These are phyloP conservation scores for Drosophila rufa DNA, from an alignment of 1,140 invertebrate species.

Conservation along the genomic window DNA sequence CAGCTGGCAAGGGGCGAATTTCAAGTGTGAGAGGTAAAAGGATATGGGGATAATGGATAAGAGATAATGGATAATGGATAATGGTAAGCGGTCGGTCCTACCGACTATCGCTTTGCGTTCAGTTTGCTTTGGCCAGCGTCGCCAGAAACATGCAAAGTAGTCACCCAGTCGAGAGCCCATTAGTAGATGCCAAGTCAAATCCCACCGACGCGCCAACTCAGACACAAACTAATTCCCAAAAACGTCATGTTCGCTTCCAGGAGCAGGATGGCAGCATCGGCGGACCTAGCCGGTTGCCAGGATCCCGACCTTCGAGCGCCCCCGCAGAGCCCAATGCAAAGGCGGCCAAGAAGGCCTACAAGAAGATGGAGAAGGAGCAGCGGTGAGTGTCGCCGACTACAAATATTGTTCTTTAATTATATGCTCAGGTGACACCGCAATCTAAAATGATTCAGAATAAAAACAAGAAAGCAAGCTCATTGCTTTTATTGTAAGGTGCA, in stretches of 20 bases:
- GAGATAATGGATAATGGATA: constrained; percentile 55
- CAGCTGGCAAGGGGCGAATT: constrained; percentile 20
- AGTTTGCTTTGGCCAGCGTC: constrained; percentile 47
- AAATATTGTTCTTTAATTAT: no score
- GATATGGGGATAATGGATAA: constrained; percentile 27
- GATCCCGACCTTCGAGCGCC: constrained; percentile 79
- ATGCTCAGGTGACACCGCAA: background rate
- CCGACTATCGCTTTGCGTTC: constrained; percentile 7
- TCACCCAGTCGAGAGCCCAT: constrained; percentile 14
- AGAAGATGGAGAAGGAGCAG: constrained; percentile 84
- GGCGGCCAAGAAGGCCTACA: constrained; percentile 80
- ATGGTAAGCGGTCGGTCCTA: constrained; percentile 23
- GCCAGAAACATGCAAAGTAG: constrained; percentile 61
- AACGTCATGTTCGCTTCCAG: constrained; percentile 82
- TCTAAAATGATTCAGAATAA: no score
- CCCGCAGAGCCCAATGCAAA: constrained; percentile 83
- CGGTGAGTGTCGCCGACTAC: constrained; percentile 47
- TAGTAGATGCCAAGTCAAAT: constrained; percentile 34
- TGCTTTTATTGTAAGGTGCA: no score
- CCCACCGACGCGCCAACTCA: constrained; percentile 4
- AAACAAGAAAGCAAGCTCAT: no score
- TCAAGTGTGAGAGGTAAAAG: constrained; percentile 18
- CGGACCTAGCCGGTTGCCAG: constrained; percentile 51
- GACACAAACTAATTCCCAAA: constrained; percentile 54
- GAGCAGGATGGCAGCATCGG: constrained; percentile 74